Percentiles rank a stretch among this genome's conserved stretches.
Conservation (phyloP, 2,888 invertebrate genomes). For the Pecten maximus region DNA sequence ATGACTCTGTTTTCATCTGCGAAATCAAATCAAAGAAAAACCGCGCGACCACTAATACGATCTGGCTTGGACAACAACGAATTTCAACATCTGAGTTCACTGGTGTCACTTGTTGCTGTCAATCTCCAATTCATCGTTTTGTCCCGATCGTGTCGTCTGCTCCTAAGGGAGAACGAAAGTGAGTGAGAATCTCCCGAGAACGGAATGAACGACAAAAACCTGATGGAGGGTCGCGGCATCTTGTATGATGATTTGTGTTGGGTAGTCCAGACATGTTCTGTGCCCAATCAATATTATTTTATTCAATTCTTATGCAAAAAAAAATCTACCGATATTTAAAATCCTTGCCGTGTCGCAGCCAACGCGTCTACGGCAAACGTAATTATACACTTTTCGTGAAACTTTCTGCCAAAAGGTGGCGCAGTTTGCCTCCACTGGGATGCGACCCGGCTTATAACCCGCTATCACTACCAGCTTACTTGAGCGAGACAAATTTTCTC, state of each 20-base stretch:
- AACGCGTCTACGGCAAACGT: background rate
- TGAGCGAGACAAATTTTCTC: background rate
- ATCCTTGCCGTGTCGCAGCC: background rate
- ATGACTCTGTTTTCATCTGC: slow-evolving; percentile 33
- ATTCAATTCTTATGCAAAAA: slow-evolving; percentile 19
- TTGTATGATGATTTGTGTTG: background rate
- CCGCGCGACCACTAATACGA: background rate
- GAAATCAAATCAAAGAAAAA: slow-evolving; percentile 30
- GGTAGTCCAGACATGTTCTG: slow-evolving; percentile 17
- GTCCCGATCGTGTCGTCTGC: slow-evolving; percentile 13
- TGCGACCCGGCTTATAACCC: background rate
- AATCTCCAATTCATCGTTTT: background rate
- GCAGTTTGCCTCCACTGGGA: background rate
- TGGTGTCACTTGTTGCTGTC: background rate
- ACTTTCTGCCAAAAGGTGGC: background rate
- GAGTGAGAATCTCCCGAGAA: background rate
- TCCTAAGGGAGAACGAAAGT: background rate
- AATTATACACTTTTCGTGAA: background rate
- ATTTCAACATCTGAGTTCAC: background rate
- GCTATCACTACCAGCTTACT: background rate
- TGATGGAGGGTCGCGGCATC: background rate
- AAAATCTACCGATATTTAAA: slow-evolving; percentile 31
- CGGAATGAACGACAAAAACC: background rate
- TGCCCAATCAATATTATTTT: slow-evolving; percentile 25
- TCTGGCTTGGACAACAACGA: slow-evolving; percentile 15